A percentile compares a stretch with the other conserved stretches of the same genome.
These are phyloP conservation scores for Excalfactoria chinensis DNA, from an alignment of 2,113 vertebrate genomes.

Conservation along the genomic window DNA sequence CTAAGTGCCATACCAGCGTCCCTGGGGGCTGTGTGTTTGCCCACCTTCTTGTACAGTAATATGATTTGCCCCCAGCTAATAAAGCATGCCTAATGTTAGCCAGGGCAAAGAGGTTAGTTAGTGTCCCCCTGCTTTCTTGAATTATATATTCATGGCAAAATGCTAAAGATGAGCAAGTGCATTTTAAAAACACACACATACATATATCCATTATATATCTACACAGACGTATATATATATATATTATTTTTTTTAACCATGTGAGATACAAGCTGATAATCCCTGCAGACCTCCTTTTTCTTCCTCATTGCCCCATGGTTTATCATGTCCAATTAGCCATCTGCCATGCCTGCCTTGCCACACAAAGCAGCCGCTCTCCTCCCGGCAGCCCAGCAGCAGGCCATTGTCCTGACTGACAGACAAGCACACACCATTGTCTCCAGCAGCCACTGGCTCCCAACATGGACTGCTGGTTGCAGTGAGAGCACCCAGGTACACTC, in stretches of 20 bases:
- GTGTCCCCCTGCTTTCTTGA: not conserved
- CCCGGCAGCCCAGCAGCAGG: conserved; percentile 50
- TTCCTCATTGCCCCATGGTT: conserved; percentile 76
- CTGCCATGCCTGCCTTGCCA: conserved; percentile 77
- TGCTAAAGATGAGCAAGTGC: conserved; percentile 1
- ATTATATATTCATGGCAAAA: conserved; percentile 12
- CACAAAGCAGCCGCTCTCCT: conserved; percentile 58
- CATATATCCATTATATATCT: too few species aligned
- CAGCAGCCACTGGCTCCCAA: conserved; percentile 39
- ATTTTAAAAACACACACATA: conserved; percentile 1
- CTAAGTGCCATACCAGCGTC: conserved; percentile 25
- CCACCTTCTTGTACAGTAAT: conserved; percentile 21
- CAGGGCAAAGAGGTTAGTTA: not conserved
- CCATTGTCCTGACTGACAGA: conserved; percentile 77
- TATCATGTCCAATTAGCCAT: conserved; percentile 91
- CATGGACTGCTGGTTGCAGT: conserved; percentile 69
- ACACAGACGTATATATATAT: too few species aligned
- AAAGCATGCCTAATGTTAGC: not conserved
- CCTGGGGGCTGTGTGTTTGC: not conserved
- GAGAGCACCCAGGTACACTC: conserved; percentile 56
- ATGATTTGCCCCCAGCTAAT: conserved; percentile 31
- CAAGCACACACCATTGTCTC: conserved; percentile 76
- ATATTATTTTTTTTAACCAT: not conserved
- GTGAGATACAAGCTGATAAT: conserved; percentile 76
- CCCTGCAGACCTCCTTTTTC: conserved; percentile 75